phyloP scores from a whole-genome alignment of 2,113 vertebrate species.

The Pyrgilauda ruficollis region DNA sequence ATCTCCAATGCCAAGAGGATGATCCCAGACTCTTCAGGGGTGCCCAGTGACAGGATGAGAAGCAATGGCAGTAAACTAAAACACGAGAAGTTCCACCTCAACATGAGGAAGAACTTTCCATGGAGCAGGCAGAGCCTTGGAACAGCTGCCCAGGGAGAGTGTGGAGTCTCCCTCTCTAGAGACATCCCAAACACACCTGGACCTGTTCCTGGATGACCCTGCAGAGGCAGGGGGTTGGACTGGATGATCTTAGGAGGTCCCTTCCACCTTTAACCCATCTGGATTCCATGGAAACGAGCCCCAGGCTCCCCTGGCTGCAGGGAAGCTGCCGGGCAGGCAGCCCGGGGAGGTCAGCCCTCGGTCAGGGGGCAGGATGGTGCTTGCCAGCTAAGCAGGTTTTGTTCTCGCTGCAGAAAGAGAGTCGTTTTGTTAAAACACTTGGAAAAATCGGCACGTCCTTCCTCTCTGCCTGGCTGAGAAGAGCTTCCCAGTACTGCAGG shows the following conservation, averaged over 20 bases:
- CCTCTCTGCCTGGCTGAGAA: not conserved
- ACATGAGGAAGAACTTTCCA: not conserved
- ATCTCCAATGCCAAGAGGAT: not conserved
- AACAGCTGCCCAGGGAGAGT: not conserved
- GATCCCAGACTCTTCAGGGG: not conserved
- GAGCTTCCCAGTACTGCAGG: not conserved
- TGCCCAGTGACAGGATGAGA: not conserved
- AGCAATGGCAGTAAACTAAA: not conserved
- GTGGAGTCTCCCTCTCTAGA: not conserved
- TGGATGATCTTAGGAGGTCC: not conserved
- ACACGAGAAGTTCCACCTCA: not conserved
- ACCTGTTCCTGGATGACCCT: not conserved
- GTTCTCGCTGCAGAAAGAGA: not conserved
- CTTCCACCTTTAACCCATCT: not conserved
- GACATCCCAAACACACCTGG: not conserved
- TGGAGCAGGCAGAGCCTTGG: not conserved
- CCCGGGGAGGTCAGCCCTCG: not conserved
- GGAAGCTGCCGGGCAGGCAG: not conserved
- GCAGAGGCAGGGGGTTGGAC: not conserved
- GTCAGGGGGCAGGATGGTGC: not conserved
- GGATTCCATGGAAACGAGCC: not conserved
- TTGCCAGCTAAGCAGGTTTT: slow-evolving; percentile 26
- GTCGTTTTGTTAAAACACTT: not conserved
- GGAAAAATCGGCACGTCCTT: not conserved
- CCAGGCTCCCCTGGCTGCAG: not conserved